Percentiles rank a stretch among this genome's conserved stretches.
phyloP scores from a whole-genome alignment of 1,140 invertebrate genomes.

The Zaprionus gabonicus region DNA sequence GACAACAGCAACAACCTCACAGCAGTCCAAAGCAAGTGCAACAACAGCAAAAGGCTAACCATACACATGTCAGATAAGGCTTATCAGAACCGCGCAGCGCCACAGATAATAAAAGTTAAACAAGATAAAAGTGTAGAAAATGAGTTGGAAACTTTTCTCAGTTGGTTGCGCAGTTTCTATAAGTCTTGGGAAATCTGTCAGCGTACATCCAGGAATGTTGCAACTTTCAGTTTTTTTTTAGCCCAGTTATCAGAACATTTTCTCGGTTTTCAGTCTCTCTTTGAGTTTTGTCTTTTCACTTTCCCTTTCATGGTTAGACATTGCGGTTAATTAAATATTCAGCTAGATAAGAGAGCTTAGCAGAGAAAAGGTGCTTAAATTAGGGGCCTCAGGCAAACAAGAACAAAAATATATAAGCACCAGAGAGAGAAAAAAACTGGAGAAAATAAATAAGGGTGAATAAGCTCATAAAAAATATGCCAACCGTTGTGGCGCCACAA shows the following conservation, averaged over 20 bases:
- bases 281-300: constrained; percentile 3
- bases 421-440: constrained; percentile 41
- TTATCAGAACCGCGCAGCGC: constrained; percentile 58
- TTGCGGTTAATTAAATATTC: constrained; percentile 79
- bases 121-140: constrained; percentile 62
- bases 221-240: constrained; percentile 48
- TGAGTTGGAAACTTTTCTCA: constrained; percentile 36
- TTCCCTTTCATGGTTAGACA: constrained; percentile 23
- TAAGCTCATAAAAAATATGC: constrained; percentile 82
- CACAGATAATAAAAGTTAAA: constrained; percentile 75
- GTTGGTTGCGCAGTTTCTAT: constrained; percentile 10
- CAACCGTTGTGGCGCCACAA: constrained; percentile 70
- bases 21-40: constrained; percentile 9
- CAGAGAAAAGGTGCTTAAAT: constrained; percentile 68
- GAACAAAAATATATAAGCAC: constrained; percentile 12
- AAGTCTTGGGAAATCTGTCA: constrained; percentile 31
- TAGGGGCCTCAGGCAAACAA: constrained; percentile 30
- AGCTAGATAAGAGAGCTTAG: constrained; percentile 77
- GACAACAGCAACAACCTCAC: neutral
- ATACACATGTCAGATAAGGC: constrained; percentile 72
- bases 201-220: constrained; percentile 41
- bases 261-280: constrained; percentile 30
- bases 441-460: constrained; percentile 60
- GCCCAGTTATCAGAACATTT: constrained; percentile 49
- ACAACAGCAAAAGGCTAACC: constrained; percentile 39